Base-by-base conservation (phyloP, 2,113 vertebrate species). In the Spea multiplicata region DNA sequence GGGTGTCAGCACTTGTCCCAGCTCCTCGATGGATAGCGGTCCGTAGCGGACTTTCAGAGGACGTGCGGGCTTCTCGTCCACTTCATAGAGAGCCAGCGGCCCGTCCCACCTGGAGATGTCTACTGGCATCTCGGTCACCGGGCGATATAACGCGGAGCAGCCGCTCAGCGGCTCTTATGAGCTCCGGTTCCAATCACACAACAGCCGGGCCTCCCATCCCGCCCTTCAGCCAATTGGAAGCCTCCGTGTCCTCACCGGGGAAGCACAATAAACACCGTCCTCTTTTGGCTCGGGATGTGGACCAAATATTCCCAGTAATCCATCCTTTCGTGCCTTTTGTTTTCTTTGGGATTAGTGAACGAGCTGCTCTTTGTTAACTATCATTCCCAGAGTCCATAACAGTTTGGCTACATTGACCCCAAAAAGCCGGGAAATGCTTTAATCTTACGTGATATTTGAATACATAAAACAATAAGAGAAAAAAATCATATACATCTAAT, bases 1-100 rank as follows among this genome's bases (percentile, higher is more conserved):
- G 49, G 97, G 97, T 0, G 94, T 97, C 44, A 98, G 89, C 70
- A 95, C 94, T 88, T 96, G 92, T n/a, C 97, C 97, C 83, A 99
- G 89, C 82, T 94, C 90, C 72, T 95, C 93, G n/a, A 97, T 83
- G 78, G 93, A 93, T 81, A 91, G 9, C 0, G 91, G 82, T 16
- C 80, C 88, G 48, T 97, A 98, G 75, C 87, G 88, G 55, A 98
- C 84, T 0, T 76, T 84, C 81, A 99, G 85, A 0, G 92, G 83
- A 4, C 84, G 66, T 16, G 82, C 84, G 0, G 97, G 97, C 71
- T 82, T 85, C 73, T 96, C 94, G 0, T 98, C 97, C 77, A 97
- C 97, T 76, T 98, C 95, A 52, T 83, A 81, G 52, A 98, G 93
- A 73, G 87, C 85, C 45, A 99, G 82, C 9, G 90, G 30, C 12